Evolutionary conservation across 1,140 invertebrate species (phyloP), one percentile per base, ranked within the genome.

Genomic region (Brachystomella parvula): DNA sequence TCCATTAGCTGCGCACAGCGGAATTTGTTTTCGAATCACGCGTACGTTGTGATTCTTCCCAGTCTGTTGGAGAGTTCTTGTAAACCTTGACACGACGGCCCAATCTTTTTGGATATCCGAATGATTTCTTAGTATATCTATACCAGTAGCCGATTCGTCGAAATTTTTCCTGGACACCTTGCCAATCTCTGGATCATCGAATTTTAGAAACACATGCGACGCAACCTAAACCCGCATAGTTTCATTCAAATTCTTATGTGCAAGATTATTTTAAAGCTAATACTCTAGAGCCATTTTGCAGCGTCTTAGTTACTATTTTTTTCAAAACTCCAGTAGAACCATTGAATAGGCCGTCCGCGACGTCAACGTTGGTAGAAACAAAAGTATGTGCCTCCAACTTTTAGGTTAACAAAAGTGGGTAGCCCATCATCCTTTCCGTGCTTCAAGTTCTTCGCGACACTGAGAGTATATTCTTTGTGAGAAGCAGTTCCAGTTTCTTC

Each of bases 291-390:
- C 57, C 57, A 9, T 9, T 3, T 6, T 3, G 24, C 9, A 12
- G 24, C 15, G 9, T 3, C 15, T 31, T 24, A 9, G 6, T 6
- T 15, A 53, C 6, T 26, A 59, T 59, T 29, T 32, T 12, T 21
- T 6, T 59, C 15, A 59, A 21, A 9, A 59, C 12, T 31, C 57
- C 57, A 30, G 57, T 59, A 9, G 57, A 28, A 6, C 57, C 57
- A 31, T 66, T 66, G 44, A 61, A 66, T 15, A 66, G 31, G 3
- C 64, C 64, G 26, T 65, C 64, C 6, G 2, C 26, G 6, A 65
- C 56, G 29, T 65, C 57, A 31, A 65, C 31, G 29, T 65, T 65
- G 21, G 35, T 65, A 2, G 64, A 60, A 3, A 65, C 57, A 24
- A 59, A n/a, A 28, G 57, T 65, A 65, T 3, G n/a, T 24, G 30